Evolutionary conservation across 92 coral and sea anemone genomes (phyloP).

Genomic region (Palythoa caribaeorum): DNA sequence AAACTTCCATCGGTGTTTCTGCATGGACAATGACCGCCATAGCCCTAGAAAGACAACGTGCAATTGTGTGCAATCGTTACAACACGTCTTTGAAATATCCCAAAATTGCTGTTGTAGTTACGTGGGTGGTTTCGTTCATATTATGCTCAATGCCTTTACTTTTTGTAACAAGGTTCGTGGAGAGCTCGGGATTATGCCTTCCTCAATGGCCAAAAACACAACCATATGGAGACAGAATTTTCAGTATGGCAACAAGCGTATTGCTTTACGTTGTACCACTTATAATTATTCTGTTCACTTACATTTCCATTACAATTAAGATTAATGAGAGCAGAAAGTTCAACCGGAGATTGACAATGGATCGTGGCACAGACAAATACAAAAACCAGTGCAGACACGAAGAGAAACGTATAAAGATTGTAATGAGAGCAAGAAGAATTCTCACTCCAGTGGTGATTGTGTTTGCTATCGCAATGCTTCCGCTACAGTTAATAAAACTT

Average conservation of each 20-base stretch:
- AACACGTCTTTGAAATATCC: slow-evolving; percentile 5
- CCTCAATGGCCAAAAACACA: slow-evolving; percentile 1
- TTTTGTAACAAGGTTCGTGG: neutral
- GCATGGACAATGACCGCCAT: slow-evolving; percentile 29
- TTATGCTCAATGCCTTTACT: slow-evolving; percentile 1
- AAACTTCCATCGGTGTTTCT: slow-evolving; percentile 1
- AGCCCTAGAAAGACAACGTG: slow-evolving; percentile 16
- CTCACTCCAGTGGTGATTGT: slow-evolving; percentile 30
- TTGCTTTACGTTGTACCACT: slow-evolving; percentile 4
- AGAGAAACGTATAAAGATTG: slow-evolving; percentile 29
- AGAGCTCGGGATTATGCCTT: neutral
- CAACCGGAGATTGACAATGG: neutral
- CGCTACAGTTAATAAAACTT: neutral
- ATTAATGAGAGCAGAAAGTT: slow-evolving; percentile 12
- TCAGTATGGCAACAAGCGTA: neutral
- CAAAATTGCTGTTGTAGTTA: slow-evolving; percentile 4
- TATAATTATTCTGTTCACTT: neutral
- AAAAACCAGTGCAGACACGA: neutral
- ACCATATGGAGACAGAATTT: neutral
- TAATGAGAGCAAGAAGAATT: slow-evolving; percentile 19
- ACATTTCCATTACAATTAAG: neutral
- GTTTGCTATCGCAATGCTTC: slow-evolving; percentile 12
- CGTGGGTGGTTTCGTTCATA: slow-evolving; percentile 15
- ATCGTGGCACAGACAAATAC: neutral
- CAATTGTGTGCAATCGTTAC: slow-evolving; percentile 19